Evolutionary conservation across 1,140 invertebrate genomes (phyloP).

Genomic region (Zaprionus gabonicus): DNA sequence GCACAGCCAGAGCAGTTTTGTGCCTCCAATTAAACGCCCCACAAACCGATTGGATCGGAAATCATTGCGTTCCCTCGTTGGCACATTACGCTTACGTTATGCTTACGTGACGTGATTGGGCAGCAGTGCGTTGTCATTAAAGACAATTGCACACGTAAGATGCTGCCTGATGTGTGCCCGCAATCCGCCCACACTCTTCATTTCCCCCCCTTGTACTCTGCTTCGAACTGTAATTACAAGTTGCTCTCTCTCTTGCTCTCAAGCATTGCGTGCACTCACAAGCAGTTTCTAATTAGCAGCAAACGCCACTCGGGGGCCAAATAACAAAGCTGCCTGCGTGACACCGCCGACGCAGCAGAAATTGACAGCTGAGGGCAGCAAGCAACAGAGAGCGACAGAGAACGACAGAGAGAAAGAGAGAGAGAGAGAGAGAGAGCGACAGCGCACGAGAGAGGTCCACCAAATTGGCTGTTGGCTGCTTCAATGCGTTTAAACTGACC

Average conservation of each 20-base stretch:
- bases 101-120: conserved; percentile 40
- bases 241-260: conserved; percentile 14
- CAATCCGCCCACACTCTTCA: neutral
- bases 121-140: conserved; percentile 15
- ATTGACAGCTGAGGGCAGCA: conserved; percentile 33
- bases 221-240: conserved; percentile 61
- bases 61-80: conserved; percentile 33
- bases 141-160: conserved; percentile 22
- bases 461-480: conserved; percentile 1
- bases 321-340: conserved; percentile 65
- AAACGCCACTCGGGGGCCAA: conserved; percentile 67
- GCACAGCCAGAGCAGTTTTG: conserved; percentile 26
- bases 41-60: conserved; percentile 51
- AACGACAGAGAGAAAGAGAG: too few relatives aligned
- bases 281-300: conserved; percentile 73
- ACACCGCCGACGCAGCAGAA: conserved; percentile 47
- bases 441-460: neutral
- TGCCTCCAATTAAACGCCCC: conserved; percentile 51
- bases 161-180: neutral
- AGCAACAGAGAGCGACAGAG: neutral
- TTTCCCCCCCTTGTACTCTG: neutral
- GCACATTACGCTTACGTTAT: conserved; percentile 12
- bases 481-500: conserved; percentile 46
- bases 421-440: neutral
- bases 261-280: conserved; percentile 12